Conservation (phyloP, 2,797 vertebrate species). For the Tarsius wallacei region DNA sequence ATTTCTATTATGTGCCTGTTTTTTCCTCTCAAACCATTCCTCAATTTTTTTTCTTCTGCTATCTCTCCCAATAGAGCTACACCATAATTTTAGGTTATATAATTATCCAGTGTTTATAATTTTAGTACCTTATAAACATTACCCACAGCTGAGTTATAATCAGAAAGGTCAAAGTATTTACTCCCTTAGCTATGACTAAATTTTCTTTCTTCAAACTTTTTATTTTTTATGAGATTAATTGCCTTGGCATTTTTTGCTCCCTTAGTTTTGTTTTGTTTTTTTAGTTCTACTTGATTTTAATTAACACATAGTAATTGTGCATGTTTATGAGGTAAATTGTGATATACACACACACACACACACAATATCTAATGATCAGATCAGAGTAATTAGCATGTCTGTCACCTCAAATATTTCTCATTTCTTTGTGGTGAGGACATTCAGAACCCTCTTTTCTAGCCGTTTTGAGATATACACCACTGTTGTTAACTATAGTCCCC, state of each 20-base stretch:
- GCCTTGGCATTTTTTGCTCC: background rate
- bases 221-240: background rate
- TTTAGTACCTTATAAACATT: constrained; percentile 29
- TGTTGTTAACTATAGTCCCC: background rate
- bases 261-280: background rate
- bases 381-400: background rate
- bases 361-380: background rate
- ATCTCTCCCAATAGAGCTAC: background rate
- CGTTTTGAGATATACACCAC: background rate
- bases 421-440: background rate
- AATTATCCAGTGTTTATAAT: background rate
- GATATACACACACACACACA: background rate
- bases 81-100: background rate
- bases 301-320: background rate
- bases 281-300: background rate
- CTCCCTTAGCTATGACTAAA: background rate
- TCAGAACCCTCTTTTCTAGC: background rate
- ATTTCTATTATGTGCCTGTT: background rate
- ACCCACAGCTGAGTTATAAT: background rate
- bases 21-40: background rate
- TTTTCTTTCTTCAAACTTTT: background rate
- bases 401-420: background rate
- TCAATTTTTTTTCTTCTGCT: background rate
- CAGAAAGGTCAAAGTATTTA: background rate
- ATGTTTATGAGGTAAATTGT: background rate